phyloP scores from a whole-genome alignment of 1,140 invertebrate genomes.

The Telenomus remus region DNA sequence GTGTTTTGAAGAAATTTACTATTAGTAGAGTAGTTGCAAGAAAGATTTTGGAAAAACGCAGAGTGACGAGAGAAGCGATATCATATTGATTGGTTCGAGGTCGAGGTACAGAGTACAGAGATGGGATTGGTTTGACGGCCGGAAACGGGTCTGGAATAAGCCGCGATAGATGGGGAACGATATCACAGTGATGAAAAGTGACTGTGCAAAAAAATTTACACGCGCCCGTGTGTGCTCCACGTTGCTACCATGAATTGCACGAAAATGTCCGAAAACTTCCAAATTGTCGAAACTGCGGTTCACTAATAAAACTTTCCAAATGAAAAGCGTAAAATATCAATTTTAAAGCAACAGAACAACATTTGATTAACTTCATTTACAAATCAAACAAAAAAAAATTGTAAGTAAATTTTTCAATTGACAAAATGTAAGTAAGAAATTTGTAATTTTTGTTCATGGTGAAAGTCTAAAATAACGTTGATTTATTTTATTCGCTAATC shows the following conservation, averaged over 20 bases:
- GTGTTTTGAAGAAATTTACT: too few relatives aligned
- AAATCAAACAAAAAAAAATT: too few relatives aligned
- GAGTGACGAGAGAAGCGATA: constrained; percentile 59
- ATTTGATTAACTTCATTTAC: too few relatives aligned
- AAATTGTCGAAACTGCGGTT: constrained; percentile 49
- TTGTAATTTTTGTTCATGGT: too few relatives aligned
- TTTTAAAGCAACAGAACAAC: too few relatives aligned
- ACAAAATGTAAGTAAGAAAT: too few relatives aligned
- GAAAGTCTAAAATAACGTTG: neutral
- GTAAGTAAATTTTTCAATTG: too few relatives aligned
- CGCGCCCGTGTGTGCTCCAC: constrained; percentile 43
- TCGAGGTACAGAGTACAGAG: constrained; percentile 39
- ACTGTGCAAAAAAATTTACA: constrained; percentile 65
- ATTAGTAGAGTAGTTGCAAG: constrained; percentile 3
- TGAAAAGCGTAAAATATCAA: constrained; percentile 38
- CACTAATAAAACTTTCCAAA: constrained; percentile 56
- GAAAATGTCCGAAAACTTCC: constrained; percentile 54
- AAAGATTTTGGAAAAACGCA: constrained; percentile 51
- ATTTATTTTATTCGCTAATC: constrained; percentile 51
- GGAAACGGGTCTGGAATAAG: constrained; percentile 66
- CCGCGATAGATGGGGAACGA: constrained; percentile 58
- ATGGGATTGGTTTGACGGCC: constrained; percentile 62
- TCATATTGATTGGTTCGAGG: constrained; percentile 62
- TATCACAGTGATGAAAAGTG: constrained; percentile 69
- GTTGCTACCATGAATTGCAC: constrained; percentile 57